These are phyloP conservation scores for Myrmecophaga tridactyla DNA, from an alignment of 2,113 vertebrate genomes.

Conservation along the genomic window DNA sequence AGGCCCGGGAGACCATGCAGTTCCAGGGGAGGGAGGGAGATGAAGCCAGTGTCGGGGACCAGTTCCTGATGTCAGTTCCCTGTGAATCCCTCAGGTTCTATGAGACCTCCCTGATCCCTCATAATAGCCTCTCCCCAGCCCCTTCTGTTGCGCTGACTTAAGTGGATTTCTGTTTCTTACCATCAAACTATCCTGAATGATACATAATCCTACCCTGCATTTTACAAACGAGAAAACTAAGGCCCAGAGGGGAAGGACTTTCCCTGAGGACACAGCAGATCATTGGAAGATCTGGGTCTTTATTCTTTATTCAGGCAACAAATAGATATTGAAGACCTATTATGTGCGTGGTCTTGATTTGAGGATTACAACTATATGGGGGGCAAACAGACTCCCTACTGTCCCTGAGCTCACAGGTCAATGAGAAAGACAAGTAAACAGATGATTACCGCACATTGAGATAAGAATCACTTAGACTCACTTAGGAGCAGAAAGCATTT, in stretches of 20 bases:
- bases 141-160: neutral
- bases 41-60: neutral
- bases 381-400: neutral
- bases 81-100: neutral
- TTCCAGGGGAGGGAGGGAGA: too few species aligned
- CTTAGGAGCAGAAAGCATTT: neutral
- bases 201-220: neutral
- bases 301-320: neutral
- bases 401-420: neutral
- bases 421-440: neutral
- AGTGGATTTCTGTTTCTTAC: neutral
- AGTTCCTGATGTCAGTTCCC: neutral
- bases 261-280: neutral
- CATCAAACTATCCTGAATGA: neutral
- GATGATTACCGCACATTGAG: neutral
- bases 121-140: accelerated
- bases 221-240: neutral
- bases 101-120: neutral
- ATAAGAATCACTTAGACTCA: neutral
- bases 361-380: neutral
- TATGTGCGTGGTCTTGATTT: neutral
- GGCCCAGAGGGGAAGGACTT: neutral
- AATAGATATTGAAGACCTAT: neutral
- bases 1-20: accelerated
- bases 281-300: neutral